A percentile compares a stretch with the other conserved stretches of the same genome.
phyloP scores from a whole-genome alignment of 2,113 vertebrate genomes.

The Aspiorhynchus laticeps region DNA sequence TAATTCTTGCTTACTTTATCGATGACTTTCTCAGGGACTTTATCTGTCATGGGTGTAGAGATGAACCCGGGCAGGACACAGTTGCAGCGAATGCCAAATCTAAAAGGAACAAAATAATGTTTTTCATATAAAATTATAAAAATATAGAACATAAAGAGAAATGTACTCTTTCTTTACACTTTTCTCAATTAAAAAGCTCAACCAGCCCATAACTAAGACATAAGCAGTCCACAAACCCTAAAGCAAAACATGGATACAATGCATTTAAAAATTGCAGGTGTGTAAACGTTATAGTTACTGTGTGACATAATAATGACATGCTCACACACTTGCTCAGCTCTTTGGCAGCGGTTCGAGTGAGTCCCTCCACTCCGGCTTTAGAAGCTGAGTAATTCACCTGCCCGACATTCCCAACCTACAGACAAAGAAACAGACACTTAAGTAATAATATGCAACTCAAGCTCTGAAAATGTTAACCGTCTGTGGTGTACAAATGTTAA shows the following conservation, averaged over 20 bases:
- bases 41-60: slow-evolving; percentile 84
- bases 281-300: background rate
- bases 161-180: too few species aligned
- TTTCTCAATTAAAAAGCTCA: background rate
- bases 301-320: background rate
- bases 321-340: slow-evolving; percentile 80
- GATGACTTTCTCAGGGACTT: slow-evolving; percentile 83
- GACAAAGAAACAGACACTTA: background rate
- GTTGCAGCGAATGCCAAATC: slow-evolving; percentile 80
- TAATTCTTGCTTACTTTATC: slow-evolving; percentile 73
- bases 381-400: slow-evolving; percentile 85
- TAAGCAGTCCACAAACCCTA: background rate
- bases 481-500: background rate
- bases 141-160: background rate
- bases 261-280: background rate
- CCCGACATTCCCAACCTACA: slow-evolving; percentile 86
- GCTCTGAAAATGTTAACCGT: background rate
- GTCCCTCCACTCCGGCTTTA: slow-evolving; percentile 86
- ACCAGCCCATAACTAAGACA: slow-evolving; percentile 72
- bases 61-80: slow-evolving; percentile 85
- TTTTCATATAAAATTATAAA: background rate
- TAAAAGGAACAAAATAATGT: background rate
- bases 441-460: background rate
- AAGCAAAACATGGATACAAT: background rate
- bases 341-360: slow-evolving; percentile 81